phyloP scores from a whole-genome alignment of 2,797 vertebrate genomes.

The Gallirallus australis region DNA sequence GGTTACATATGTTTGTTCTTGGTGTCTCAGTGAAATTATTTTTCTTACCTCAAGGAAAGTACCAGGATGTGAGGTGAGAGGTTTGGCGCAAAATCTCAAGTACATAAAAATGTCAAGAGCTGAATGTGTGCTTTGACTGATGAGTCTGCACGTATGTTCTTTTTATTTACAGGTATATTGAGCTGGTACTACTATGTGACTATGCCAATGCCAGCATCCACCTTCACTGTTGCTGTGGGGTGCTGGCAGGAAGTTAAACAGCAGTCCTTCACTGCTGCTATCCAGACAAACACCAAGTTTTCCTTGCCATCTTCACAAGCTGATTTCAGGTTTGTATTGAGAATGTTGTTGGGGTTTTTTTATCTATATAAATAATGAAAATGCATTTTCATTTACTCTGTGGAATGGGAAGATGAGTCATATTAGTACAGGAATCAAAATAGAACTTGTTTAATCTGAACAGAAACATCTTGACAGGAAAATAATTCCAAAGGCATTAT shows the following conservation, averaged over 20 bases:
- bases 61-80: background rate
- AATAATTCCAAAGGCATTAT: conserved; percentile 36
- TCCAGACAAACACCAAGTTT: conserved; percentile 15
- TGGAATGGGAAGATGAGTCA: conserved; percentile 62
- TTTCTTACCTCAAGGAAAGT: background rate
- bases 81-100: background rate
- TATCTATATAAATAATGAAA: no score
- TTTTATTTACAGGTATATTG: conserved; percentile 77
- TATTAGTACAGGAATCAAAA: conserved; percentile 55
- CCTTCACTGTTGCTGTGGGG: conserved; percentile 94
- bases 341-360: background rate
- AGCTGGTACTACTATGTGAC: conserved; percentile 94
- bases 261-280: conserved; percentile 26
- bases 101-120: background rate
- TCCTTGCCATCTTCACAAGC: conserved; percentile 11
- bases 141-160: background rate
- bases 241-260: conserved; percentile 86
- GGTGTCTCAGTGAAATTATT: background rate
- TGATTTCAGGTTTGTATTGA: conserved; percentile 77
- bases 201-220: conserved; percentile 98
- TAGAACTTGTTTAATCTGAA: conserved; percentile 58
- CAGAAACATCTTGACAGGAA: conserved; percentile 37
- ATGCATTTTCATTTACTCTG: conserved; percentile 25
- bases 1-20: background rate
- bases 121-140: background rate